Evolutionary conservation across 2,797 vertebrate species (phyloP).

Genomic region (Danio tinwini): DNA sequence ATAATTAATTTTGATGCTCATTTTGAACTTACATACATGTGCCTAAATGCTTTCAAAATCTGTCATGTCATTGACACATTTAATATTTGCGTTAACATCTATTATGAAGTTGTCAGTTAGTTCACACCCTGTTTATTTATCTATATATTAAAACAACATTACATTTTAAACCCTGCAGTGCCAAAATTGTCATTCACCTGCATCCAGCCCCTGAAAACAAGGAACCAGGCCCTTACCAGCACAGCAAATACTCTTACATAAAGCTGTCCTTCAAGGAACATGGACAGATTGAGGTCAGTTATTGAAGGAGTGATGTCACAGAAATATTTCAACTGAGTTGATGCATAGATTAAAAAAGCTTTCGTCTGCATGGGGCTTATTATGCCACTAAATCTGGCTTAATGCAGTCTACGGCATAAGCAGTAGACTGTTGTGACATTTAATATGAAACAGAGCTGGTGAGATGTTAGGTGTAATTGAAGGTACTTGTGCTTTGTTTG

Average conservation of each 20-base stretch:
- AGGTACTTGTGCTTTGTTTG: conserved; percentile 9
- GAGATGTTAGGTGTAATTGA: not conserved
- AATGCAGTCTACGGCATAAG: not conserved
- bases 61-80: no score
- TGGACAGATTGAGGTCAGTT: conserved; percentile 93
- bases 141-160: not conserved
- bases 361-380: not conserved
- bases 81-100: no score
- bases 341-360: conserved; percentile 13
- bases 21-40: no score
- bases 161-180: conserved; percentile 74
- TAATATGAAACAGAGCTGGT: not conserved
- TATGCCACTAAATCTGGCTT: conserved; percentile 19
- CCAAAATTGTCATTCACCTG: conserved; percentile 97
- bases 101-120: no score
- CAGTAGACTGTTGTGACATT: not conserved
- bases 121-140: not conserved
- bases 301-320: not conserved
- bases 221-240: conserved; percentile 94
- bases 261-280: conserved; percentile 98
- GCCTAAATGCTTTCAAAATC: no score
- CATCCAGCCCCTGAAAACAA: conserved; percentile 84
- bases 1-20: no score
- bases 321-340: conserved; percentile 11
- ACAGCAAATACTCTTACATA: conserved; percentile 91